These are phyloP conservation scores for Platysteira castanea DNA, from an alignment of 2,113 vertebrate species.

Conservation along the genomic window DNA sequence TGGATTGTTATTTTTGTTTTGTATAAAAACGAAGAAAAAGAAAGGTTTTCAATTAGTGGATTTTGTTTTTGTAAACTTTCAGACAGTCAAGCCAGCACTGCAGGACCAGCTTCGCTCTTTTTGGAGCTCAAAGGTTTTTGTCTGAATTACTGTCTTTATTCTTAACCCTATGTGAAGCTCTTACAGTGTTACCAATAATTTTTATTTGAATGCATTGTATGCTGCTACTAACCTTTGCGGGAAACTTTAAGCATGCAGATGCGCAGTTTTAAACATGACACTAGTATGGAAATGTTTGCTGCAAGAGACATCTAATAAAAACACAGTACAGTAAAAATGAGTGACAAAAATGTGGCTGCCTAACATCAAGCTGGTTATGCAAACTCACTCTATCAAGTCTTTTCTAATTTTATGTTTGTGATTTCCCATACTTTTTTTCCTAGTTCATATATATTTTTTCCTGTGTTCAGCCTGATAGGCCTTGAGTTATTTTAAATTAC, in stretches of 20 bases:
- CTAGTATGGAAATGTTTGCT: conserved; percentile 19
- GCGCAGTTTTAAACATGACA: conserved; percentile 17
- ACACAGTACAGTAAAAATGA: neutral
- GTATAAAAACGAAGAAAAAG: neutral
- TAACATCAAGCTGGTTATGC: conserved; percentile 74
- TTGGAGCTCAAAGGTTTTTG: conserved; percentile 83
- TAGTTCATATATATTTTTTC: neutral
- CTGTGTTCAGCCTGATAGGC: neutral
- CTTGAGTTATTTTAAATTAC: neutral
- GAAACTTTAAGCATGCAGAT: conserved; percentile 68
- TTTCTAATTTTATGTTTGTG: conserved; percentile 75
- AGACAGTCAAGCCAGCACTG: conserved; percentile 80
- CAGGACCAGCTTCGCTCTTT: conserved; percentile 82
- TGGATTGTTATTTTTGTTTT: neutral
- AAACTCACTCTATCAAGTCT: conserved; percentile 65
- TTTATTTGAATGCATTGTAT: conserved; percentile 66
- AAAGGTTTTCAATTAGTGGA: conserved; percentile 68
- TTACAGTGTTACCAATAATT: conserved; percentile 59
- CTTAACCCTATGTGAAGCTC: conserved; percentile 64
- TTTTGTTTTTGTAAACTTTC: conserved; percentile 82
- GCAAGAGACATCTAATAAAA: conserved; percentile 44
- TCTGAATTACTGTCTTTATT: conserved; percentile 72
- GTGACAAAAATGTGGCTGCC: conserved; percentile 52
- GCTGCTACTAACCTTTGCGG: conserved; percentile 72
- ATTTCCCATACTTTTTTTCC: conserved; percentile 66